phyloP scores from a whole-genome alignment of 2,113 vertebrate species.

The Panthera tigris region DNA sequence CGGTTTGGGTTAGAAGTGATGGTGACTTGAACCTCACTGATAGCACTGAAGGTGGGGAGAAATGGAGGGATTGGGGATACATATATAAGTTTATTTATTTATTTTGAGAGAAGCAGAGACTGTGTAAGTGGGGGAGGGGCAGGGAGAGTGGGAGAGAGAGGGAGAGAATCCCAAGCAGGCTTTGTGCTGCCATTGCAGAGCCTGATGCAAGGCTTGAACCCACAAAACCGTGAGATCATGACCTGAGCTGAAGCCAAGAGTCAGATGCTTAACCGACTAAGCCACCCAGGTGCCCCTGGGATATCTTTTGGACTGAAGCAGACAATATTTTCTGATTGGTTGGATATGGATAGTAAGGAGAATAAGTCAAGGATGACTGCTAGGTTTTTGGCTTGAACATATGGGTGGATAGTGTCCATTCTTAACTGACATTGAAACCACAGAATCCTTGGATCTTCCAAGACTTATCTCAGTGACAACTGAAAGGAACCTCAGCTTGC shows the following conservation, averaged over 20 bases:
- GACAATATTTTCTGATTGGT: constrained; percentile 24
- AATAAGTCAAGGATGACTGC: not conserved
- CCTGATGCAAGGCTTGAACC: too few species aligned
- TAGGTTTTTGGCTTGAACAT: constrained; percentile 4
- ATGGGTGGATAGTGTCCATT: not conserved
- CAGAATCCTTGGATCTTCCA: constrained; percentile 5
- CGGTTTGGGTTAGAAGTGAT: not conserved
- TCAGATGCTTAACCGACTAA: too few species aligned
- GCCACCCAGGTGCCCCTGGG: not conserved
- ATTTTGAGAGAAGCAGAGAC: too few species aligned
- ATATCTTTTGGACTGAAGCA: constrained; percentile 28
- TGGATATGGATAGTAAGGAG: constrained; percentile 1
- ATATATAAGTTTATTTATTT: not conserved
- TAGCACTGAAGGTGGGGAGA: not conserved
- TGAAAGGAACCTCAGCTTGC: not conserved
- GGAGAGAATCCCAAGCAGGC: too few species aligned
- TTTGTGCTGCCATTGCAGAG: too few species aligned
- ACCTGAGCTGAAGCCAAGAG: too few species aligned
- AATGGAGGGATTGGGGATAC: not conserved
- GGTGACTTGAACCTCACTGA: not conserved
- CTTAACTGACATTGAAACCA: not conserved
- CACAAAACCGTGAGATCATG: too few species aligned
- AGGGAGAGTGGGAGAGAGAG: too few species aligned
- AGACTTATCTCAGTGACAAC: not conserved
- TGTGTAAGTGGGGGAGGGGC: too few species aligned